Base-by-base conservation (phyloP, 2,113 vertebrate species). In the Numida meleagris region DNA sequence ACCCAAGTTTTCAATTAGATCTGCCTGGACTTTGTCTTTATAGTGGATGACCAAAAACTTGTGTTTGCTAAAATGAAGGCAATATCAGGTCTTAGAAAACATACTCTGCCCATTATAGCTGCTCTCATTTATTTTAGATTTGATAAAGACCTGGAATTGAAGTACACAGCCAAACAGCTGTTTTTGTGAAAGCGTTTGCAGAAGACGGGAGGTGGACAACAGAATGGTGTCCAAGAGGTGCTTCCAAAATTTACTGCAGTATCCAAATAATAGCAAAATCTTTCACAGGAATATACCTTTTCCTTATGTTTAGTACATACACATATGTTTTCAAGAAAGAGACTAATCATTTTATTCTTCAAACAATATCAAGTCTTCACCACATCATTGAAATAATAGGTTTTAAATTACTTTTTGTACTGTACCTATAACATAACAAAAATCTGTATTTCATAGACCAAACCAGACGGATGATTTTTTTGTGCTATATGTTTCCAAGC, bases 401-500 rank as follows among this genome's bases (percentile, higher is more conserved):
- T 90, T 96, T 87, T 61, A 82, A 57, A 87, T 83, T 84, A 62
- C 9, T 31, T 89, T 94, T 94, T 62, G 53, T 80, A 66, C 71
- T 38, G 40, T 53, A 17, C 66, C 59, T 95, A 15, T 79, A 86
- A 73, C 27, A 43, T 48, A 90, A 93, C 48, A 87, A 29, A 16
- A 51, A 21, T 61, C 25, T 95, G 85, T 24, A 42, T 91, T 95
- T 96, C 80, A 95, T n/a, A 92, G 80, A 95, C 65, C 82, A 86
- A 79, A 88, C 77, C 72, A 94, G 90, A 90, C 42, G 57, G 82
- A 94, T 93, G 42, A 81, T 50, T 85, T 63, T 68, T 95, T 74
- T 76, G n/a, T 78, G 53, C 76, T 95, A 89, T 96, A 75, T 95
- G 93, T 97, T 97, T 98, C 95, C 62, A 91, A 94, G 85, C 50